Conservation (phyloP, 2,113 vertebrate genomes). For the Plestiodon gilberti region DNA sequence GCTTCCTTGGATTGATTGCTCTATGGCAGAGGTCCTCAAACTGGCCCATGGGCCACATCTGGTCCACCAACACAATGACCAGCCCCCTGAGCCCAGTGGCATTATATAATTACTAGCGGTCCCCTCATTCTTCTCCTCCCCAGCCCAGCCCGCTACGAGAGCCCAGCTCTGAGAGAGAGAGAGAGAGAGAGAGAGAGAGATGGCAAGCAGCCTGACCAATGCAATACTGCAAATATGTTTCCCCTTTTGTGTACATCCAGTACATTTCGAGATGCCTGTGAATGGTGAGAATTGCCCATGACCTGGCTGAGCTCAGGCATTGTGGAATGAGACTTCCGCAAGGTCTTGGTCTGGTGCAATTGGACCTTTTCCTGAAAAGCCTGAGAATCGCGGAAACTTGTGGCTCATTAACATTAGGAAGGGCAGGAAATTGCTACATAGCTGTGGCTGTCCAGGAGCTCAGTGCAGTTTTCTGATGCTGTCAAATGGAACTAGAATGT, state of each 20-base stretch:
- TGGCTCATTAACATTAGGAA: slow-evolving; percentile 67
- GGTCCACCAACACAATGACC: no score
- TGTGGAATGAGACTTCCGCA: slow-evolving; percentile 22
- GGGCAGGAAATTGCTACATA: slow-evolving; percentile 64
- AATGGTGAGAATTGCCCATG: slow-evolving; percentile 18
- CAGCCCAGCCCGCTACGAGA: no score
- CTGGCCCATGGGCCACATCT: no score
- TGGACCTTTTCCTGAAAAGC: slow-evolving; percentile 61
- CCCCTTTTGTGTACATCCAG: slow-evolving; percentile 18
- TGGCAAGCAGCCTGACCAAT: no score
- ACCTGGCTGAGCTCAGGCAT: slow-evolving; percentile 40
- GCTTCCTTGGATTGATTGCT: no score
- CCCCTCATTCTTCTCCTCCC: no score
- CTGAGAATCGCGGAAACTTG: slow-evolving; percentile 66
- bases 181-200: not conserved
- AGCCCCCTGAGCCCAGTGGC: no score
- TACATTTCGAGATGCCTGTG: slow-evolving; percentile 5
- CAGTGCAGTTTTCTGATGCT: slow-evolving; percentile 62
- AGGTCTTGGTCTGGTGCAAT: slow-evolving; percentile 52
- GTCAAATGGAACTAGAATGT: slow-evolving; percentile 71
- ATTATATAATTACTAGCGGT: no score
- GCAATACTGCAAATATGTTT: not conserved
- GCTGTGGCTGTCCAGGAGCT: slow-evolving; percentile 63
- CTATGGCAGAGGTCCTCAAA: no score
- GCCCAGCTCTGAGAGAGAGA: no score